Evolutionary conservation across 2,888 invertebrate species (phyloP), one percentile per base, ranked within the genome.

Genomic region (Gerosis bhagava): DNA sequence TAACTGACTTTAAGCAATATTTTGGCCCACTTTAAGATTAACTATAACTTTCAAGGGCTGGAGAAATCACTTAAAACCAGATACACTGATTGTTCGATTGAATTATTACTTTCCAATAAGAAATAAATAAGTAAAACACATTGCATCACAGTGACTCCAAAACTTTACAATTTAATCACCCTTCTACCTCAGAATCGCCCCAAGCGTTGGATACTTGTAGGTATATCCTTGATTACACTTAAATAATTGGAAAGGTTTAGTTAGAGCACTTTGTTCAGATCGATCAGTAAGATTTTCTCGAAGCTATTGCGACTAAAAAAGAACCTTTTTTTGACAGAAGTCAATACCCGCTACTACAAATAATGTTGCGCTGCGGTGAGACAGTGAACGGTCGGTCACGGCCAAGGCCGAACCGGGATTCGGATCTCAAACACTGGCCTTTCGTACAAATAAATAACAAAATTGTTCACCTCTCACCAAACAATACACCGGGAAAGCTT

Each of bases 381-480:
- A 70, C 80, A 83, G 83, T 83, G 81, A 84, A 81, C 77, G 83
- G 73, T 62, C 82, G 80, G 80, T 87, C 83, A 87, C 74, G 76
- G 84, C 77, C 87, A 87, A 87, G 86, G 87, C 73, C 77, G 68
- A 80, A 73, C 70, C 63, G 51, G 59, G 58, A 63, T 63, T 75
- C 63, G 53, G 61, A 66, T 64, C 44, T 44, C 57, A 63, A 58
- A 64, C 56, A 47, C 57, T 41, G 46, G 45, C 48, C 57, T 59
- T 54, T 63, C 56, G 51, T 53, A 56, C 40, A 60, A 67, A 65
- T 65, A 65, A 65, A 66, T 51, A 55, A 59, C 58, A 63, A 64
- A 67, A 65, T 62, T 55, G 44, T 46, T 50, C 53, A 60, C 67
- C 70, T 72, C 59, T 71, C 70, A 67, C 71, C 47, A 35, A 46